Percentiles rank a stretch among this genome's conserved stretches.
Evolutionary conservation across 2,113 vertebrate species (phyloP).

Genomic region (Gasterosteus nipponicus): DNA sequence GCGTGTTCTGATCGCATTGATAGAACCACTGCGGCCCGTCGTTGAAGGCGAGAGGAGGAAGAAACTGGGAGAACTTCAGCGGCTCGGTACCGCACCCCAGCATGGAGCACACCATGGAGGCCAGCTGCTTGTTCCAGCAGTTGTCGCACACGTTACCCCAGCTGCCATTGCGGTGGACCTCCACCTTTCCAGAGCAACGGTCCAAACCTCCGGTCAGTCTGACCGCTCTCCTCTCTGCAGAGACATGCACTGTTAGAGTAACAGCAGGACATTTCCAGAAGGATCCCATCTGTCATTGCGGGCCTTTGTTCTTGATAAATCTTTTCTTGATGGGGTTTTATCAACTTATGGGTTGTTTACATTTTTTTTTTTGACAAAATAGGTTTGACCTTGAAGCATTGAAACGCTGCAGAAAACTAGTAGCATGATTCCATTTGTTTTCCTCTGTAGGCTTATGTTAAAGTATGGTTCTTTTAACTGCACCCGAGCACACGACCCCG

Average conservation of each 20-base stretch:
- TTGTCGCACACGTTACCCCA: constrained; percentile 76
- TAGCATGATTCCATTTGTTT: too few relatives aligned
- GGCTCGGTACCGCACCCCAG: constrained; percentile 50
- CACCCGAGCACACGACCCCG: constrained; percentile 80
- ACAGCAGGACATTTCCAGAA: background rate
- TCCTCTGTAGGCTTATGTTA: background rate
- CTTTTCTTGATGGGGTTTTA: background rate
- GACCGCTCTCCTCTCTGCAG: constrained; percentile 74
- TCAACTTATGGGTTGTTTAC: background rate
- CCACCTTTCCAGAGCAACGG: constrained; percentile 76
- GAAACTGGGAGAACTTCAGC: background rate
- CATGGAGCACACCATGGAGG: constrained; percentile 71
- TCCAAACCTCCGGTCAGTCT: constrained; percentile 76
- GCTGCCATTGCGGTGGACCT: constrained; percentile 78
- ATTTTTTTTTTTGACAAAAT: too few relatives aligned
- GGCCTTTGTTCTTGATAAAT: background rate
- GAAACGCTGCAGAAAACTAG: too few relatives aligned
- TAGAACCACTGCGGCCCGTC: constrained; percentile 50
- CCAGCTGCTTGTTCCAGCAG: constrained; percentile 55
- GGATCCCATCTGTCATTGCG: background rate
- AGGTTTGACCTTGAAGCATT: too few relatives aligned
- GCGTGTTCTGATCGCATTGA: fast-evolving
- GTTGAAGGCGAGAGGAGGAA: constrained; percentile 39
- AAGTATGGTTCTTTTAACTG: background rate
- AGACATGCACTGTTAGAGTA: background rate